A percentile compares a stretch with the other conserved stretches of the same genome.
These are phyloP conservation scores for Nothoprocta pentlandii DNA, from an alignment of 2,113 vertebrate genomes.

Conservation along the genomic window DNA sequence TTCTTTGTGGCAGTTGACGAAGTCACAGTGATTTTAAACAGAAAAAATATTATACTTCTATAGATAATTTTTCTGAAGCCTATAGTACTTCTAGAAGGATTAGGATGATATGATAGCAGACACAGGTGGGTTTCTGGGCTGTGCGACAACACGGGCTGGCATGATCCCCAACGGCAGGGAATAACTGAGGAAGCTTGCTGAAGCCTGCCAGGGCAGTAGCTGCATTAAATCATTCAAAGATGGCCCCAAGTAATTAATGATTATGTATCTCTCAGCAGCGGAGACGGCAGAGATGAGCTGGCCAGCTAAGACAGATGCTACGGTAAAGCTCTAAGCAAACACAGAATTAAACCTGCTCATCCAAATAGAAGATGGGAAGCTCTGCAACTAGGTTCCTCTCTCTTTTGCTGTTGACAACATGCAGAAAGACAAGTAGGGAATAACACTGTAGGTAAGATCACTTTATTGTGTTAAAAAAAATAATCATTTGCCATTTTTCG, in stretches of 20 bases:
- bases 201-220: neutral
- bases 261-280: neutral
- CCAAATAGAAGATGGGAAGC: neutral
- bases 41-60: neutral
- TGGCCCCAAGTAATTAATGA: neutral
- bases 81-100: neutral
- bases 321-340: neutral
- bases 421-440: neutral
- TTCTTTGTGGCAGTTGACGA: constrained; percentile 72
- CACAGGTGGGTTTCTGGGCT: neutral
- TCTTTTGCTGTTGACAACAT: accelerated
- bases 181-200: neutral
- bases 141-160: accelerated
- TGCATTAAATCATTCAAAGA: neutral
- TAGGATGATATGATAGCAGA: neutral
- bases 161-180: neutral
- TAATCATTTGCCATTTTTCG: neutral
- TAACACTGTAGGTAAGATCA: neutral
- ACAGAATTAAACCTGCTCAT: neutral
- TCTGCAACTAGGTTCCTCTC: accelerated
- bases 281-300: neutral
- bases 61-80: neutral
- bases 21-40: neutral
- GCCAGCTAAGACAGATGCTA: neutral
- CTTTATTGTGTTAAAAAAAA: neutral